Evolutionary conservation across 2,113 vertebrate species (phyloP).

Genomic region (Fregata magnificens): DNA sequence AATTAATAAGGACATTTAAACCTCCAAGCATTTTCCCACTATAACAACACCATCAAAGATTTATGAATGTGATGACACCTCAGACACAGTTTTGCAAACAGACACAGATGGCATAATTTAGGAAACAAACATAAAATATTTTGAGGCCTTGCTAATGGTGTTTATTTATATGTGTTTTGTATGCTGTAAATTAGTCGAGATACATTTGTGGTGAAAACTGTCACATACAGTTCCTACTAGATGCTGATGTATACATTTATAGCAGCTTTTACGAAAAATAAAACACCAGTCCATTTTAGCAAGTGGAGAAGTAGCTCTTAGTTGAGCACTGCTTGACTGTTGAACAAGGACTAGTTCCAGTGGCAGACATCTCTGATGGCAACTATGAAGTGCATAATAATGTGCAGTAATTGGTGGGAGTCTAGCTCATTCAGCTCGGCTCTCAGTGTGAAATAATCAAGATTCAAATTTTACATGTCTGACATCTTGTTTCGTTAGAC

Average conservation of each 20-base stretch:
- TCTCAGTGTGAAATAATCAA: neutral
- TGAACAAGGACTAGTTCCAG: neutral
- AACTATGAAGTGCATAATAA: neutral
- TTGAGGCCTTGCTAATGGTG: neutral
- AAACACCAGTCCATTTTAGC: neutral
- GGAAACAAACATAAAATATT: conserved; percentile 25
- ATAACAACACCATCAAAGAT: neutral
- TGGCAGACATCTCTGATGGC: neutral
- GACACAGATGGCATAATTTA: conserved; percentile 22
- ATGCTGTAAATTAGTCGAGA: neutral
- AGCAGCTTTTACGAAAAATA: neutral
- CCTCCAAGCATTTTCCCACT: neutral
- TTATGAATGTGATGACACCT: conserved; percentile 4
- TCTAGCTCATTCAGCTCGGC: neutral
- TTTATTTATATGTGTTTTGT: neutral
- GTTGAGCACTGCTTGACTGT: neutral
- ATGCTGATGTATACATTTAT: neutral
- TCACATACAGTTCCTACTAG: neutral
- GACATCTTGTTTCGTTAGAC: neutral
- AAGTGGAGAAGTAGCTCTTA: neutral
- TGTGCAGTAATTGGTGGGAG: neutral
- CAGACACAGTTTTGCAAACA: conserved; percentile 34
- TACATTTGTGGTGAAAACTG: neutral
- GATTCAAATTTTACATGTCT: neutral
- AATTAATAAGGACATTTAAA: neutral